Percentiles rank a stretch among this genome's conserved stretches.
Evolutionary conservation across 1,140 invertebrate species (phyloP).

Genomic region (Bombus haemorrhoidalis): DNA sequence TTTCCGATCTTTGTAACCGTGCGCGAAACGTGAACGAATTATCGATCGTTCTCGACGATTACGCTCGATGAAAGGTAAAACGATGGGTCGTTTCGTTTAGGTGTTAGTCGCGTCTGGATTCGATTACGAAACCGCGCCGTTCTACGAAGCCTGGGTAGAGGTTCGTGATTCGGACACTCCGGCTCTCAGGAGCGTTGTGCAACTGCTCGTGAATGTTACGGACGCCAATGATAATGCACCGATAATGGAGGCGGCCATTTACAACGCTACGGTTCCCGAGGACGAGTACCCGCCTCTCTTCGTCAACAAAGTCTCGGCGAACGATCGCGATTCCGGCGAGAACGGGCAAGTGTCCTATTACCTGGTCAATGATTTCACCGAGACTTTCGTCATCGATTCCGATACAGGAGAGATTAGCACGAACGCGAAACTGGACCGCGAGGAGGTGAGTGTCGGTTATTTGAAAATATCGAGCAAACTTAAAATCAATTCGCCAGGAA

Average conservation of each 20-base stretch:
- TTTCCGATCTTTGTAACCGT: background rate
- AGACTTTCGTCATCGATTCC: slow-evolving; percentile 91
- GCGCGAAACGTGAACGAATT: background rate
- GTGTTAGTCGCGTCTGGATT: slow-evolving; percentile 89
- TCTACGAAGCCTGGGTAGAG: slow-evolving; percentile 96
- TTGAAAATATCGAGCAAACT: background rate
- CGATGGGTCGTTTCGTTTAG: slow-evolving; percentile 49
- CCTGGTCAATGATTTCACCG: slow-evolving; percentile 89
- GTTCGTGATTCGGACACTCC: slow-evolving; percentile 93
- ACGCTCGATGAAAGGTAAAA: background rate
- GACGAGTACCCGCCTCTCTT: slow-evolving; percentile 91
- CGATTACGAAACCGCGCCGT: slow-evolving; percentile 93
- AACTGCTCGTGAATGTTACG: slow-evolving; percentile 92
- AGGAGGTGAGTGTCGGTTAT: slow-evolving; percentile 82
- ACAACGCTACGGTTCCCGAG: slow-evolving; percentile 93
- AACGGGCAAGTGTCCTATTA: slow-evolving; percentile 93
- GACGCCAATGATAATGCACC: slow-evolving; percentile 97
- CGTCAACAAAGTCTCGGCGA: slow-evolving; percentile 90
- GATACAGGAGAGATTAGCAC: slow-evolving; percentile 94
- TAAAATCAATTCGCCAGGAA: no score
- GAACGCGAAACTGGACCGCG: slow-evolving; percentile 92
- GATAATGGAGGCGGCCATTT: slow-evolving; percentile 90
- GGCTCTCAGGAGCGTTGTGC: slow-evolving; percentile 88
- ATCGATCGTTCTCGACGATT: background rate
- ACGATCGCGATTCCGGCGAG: slow-evolving; percentile 92